Evolutionary conservation across 2,797 vertebrate species (phyloP), one percentile per base, ranked within the genome.

Genomic region (Gallinago stenura): DNA sequence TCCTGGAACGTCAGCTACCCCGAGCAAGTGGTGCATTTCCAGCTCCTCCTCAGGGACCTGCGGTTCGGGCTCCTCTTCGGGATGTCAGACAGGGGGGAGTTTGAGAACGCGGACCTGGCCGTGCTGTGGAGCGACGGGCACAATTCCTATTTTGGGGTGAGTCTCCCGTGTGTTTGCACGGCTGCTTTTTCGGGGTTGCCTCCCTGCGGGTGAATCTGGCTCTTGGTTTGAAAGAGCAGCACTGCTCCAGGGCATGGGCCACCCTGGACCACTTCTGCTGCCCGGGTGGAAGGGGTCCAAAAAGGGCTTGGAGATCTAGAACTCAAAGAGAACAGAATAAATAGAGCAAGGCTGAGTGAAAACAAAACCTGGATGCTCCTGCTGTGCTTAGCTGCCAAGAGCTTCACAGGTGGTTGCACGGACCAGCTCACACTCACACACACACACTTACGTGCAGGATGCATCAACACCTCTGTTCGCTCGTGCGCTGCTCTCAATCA

Each of bases 1-100:
- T 98, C 98, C 35, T 99, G 99, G 99, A 99, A 99, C 2, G 82
- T 99, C 97, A 99, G 99, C 97, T 99, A 99, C 3, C 30, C 83
- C 0, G 70, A 94, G 51, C 97, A 99, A 96, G 98, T 95, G 4
- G 61, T 99, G 28, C 95, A 98, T 84, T 98, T 99, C 97, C 98
- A 98, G 98, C 98, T 99, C 45, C 97, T 94, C 87, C 41, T 98
- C 41, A 98, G 77, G 17, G 77, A 98, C n/a, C 96, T 98, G 41
- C 92, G 37, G 26, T 98, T 98, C 0, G 99, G 99, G 4, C 37
- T 99, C 46, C 94, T 99, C 30, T 98, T 99, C 0, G 99, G 99
- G 28, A 99, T 99, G 99, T 99, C 99, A 0, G 99, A 99, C 97
- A 97, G 98, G 2, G 99, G 99, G 0, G 98, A 99, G 93, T 97